phyloP scores from a whole-genome alignment of 2,113 vertebrate species.

The Anguilla japonica region DNA sequence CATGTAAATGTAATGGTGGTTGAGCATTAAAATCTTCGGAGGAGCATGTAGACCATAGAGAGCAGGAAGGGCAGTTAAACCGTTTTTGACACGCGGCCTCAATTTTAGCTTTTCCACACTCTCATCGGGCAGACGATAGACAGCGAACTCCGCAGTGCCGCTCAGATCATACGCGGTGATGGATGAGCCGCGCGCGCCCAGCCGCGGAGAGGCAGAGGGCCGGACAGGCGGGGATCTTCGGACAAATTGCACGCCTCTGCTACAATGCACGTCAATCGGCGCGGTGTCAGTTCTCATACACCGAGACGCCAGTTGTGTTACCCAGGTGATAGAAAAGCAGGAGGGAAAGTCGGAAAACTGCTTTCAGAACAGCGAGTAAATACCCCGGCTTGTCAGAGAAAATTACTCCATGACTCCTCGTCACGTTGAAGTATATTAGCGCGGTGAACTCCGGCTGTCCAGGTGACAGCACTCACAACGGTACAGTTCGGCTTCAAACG shows the following conservation, averaged over 20 bases:
- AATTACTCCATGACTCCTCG: constrained; percentile 61
- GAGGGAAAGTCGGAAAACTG: constrained; percentile 47
- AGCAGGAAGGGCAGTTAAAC: neutral
- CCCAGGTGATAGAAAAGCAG: constrained; percentile 66
- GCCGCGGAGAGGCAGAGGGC: constrained; percentile 64
- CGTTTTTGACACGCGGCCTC: too few species aligned
- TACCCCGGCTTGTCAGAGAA: constrained; percentile 59
- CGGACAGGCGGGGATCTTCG: constrained; percentile 70
- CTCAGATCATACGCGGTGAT: constrained; percentile 72
- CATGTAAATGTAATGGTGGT: too few species aligned
- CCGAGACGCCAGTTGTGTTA: constrained; percentile 66
- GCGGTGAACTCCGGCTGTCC: constrained; percentile 51
- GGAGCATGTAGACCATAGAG: neutral
- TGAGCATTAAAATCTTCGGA: too few species aligned
- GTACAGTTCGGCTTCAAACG: neutral
- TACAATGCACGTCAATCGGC: constrained; percentile 76
- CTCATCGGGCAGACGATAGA: constrained; percentile 39
- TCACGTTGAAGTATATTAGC: constrained; percentile 58
- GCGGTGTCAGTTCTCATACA: constrained; percentile 76
- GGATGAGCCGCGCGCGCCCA: constrained; percentile 67
- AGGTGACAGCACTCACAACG: constrained; percentile 17
- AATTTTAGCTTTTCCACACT: neutral
- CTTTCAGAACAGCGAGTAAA: constrained; percentile 54
- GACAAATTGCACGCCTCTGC: constrained; percentile 77
- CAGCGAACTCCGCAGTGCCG: too few species aligned